A percentile compares a stretch with the other conserved stretches of the same genome.
Conservation (phyloP, 2,888 invertebrate species). For the Pheosia gnoma region DNA sequence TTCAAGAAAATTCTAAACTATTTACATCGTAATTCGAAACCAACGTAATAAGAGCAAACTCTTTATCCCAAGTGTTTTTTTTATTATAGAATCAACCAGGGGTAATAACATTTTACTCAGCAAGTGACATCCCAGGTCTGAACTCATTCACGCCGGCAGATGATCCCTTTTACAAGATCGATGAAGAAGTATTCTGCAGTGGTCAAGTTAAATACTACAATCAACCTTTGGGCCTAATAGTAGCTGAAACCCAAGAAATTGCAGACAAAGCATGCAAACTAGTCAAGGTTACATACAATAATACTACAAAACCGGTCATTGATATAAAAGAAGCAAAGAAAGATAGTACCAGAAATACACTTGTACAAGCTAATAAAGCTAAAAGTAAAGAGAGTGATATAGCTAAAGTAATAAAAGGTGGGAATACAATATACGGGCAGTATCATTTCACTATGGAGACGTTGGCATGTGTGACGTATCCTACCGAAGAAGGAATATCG, state of each 20-base stretch:
- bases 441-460: constrained; percentile 88
- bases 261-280: constrained; percentile 80
- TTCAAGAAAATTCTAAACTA: background rate
- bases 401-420: constrained; percentile 53
- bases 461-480: constrained; percentile 82
- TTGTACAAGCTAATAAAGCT: constrained; percentile 27
- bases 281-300: constrained; percentile 80
- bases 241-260: constrained; percentile 79
- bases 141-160: constrained; percentile 77
- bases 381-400: constrained; percentile 44
- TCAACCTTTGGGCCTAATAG: constrained; percentile 87
- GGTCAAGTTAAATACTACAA: constrained; percentile 83
- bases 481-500: constrained; percentile 86
- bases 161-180: constrained; percentile 18
- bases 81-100: constrained; percentile 82
- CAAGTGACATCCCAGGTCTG: constrained; percentile 87
- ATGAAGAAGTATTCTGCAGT: constrained; percentile 77
- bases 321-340: constrained; percentile 49
- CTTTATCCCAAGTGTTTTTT: too few species aligned
- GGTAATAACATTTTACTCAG: constrained; percentile 85
- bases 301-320: constrained; percentile 55
- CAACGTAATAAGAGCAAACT: too few species aligned
- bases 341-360: constrained; percentile 39
- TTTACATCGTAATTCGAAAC: too few species aligned
- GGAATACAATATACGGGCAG: constrained; percentile 73